Percentiles rank a stretch among this genome's conserved stretches.
Evolutionary conservation across 1,140 invertebrate genomes (phyloP).

Genomic region (Drosophila pseudoobscura): DNA sequence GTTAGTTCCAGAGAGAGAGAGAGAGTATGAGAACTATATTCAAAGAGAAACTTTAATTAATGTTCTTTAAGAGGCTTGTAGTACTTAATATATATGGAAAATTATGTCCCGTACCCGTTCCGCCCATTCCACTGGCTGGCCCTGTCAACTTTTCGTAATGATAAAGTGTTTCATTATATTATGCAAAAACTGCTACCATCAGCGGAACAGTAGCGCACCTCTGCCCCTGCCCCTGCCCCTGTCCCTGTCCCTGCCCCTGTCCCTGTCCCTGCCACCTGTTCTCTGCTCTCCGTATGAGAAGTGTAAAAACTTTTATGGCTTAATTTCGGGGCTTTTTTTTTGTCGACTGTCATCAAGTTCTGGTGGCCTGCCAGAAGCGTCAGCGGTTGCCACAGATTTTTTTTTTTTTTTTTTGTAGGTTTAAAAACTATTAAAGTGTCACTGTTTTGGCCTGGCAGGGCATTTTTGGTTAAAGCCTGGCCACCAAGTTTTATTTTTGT

Average conservation of each 20-base stretch:
- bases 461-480: constrained; percentile 18
- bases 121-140: constrained; percentile 10
- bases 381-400: constrained; percentile 14
- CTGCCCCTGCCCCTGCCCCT: no score
- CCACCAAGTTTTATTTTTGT: neutral
- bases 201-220: neutral
- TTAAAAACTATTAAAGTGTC: constrained; percentile 51
- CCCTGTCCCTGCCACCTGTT: constrained; percentile 17
- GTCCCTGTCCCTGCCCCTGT: neutral
- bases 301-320: constrained; percentile 49
- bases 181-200: constrained; percentile 59
- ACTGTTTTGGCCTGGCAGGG: constrained; percentile 10
- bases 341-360: constrained; percentile 44
- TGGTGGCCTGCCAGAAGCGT: constrained; percentile 40
- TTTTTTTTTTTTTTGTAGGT: neutral
- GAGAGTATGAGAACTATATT: no score
- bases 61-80: no score
- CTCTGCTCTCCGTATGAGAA: constrained; percentile 10
- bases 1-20: no score
- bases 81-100: no score
- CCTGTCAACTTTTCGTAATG: constrained; percentile 73
- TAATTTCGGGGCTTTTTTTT: constrained; percentile 38
- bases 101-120: no score
- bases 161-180: constrained; percentile 66
- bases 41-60: no score